These are phyloP conservation scores for Sminthurides aquaticus DNA, from an alignment of 2,888 invertebrate species.

Conservation along the genomic window DNA sequence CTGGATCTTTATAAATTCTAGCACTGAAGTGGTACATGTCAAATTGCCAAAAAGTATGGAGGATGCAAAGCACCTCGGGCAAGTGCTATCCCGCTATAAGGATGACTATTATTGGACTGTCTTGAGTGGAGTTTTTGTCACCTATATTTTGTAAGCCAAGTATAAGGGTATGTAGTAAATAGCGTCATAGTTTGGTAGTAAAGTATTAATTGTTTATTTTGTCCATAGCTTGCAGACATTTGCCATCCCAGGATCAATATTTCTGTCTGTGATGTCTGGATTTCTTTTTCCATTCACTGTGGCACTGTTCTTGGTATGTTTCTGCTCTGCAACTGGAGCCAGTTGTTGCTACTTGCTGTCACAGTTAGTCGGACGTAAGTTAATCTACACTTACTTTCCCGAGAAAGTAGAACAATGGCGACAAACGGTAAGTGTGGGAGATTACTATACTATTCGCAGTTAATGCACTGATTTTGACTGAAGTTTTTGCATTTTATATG, in stretches of 20 bases:
- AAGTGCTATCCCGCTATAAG: slow-evolving; percentile 83
- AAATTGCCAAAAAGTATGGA: slow-evolving; percentile 89
- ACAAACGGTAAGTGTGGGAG: slow-evolving; percentile 55
- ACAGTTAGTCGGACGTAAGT: slow-evolving; percentile 73
- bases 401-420: slow-evolving; percentile 80
- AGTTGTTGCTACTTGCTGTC: slow-evolving; percentile 91
- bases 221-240: slow-evolving; percentile 91
- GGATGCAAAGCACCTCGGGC: slow-evolving; percentile 89
- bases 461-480: neutral
- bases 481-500: too few relatives aligned
- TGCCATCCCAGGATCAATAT: slow-evolving; percentile 98
- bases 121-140: slow-evolving; percentile 74
- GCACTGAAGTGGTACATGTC: slow-evolving; percentile 66
- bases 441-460: slow-evolving; percentile 42
- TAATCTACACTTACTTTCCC: slow-evolving; percentile 82
- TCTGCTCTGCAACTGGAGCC: slow-evolving; percentile 92
- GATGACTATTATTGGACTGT: slow-evolving; percentile 88
- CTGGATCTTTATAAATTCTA: too few relatives aligned
- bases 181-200: neutral
- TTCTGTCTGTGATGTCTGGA: slow-evolving; percentile 91
- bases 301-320: slow-evolving; percentile 79
- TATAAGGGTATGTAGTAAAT: slow-evolving; percentile 22
- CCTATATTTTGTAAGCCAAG: slow-evolving; percentile 99
- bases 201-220: too few relatives aligned
- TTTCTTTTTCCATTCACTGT: slow-evolving; percentile 89